Percentiles rank a stretch among this genome's conserved stretches.
These are phyloP conservation scores for Paedocypris sp. DNA, from an alignment of 2,113 vertebrate genomes.

Conservation along the genomic window DNA sequence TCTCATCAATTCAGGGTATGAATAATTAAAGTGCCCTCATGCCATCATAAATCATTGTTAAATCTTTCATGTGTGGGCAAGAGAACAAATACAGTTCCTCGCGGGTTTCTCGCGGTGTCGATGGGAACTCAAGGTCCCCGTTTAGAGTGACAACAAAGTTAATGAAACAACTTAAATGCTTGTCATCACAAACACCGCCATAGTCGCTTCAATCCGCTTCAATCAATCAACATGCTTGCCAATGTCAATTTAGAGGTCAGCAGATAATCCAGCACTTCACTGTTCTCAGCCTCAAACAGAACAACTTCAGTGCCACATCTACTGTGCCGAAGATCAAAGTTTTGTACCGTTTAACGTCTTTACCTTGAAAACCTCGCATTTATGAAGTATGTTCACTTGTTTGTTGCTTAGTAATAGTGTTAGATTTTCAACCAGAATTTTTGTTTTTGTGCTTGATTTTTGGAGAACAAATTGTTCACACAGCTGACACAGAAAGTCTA, in stretches of 20 bases:
- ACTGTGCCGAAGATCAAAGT: no score
- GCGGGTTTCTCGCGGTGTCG: no score
- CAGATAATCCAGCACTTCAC: neutral
- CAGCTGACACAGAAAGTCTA: no score
- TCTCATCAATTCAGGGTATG: neutral
- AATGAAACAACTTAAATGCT: slow-evolving; percentile 4
- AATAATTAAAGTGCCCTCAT: neutral
- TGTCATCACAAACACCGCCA: neutral
- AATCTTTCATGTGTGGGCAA: neutral
- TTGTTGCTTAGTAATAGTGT: no score
- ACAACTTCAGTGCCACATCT: no score
- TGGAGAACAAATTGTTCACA: no score
- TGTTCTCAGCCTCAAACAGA: neutral
- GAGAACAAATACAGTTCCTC: neutral
- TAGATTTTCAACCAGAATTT: no score
- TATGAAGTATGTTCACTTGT: no score
- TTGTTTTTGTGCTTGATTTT: no score
- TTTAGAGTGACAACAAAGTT: neutral
- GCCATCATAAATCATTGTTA: neutral
- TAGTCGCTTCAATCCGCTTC: neutral
- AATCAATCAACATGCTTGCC: neutral
- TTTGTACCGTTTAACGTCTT: no score
- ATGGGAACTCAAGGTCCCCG: neutral
- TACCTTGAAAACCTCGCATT: no score
- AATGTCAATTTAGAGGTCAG: neutral